phyloP scores from a whole-genome alignment of 2,113 vertebrate genomes.

The Indicator maculatus region DNA sequence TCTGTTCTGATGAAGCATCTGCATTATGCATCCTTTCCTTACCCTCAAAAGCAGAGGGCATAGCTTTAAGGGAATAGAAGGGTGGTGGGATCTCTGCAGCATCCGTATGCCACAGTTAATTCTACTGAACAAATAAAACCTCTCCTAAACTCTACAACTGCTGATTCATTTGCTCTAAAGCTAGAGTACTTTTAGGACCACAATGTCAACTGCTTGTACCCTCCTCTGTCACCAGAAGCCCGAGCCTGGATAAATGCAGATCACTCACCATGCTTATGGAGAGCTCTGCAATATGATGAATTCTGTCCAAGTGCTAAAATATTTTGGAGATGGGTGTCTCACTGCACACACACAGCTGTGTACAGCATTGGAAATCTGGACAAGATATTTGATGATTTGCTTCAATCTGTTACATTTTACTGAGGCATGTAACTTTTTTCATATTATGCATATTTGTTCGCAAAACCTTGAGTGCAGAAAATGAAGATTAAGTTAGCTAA shows the following conservation, averaged over 20 bases:
- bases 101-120: background rate
- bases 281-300: background rate
- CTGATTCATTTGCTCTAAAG: background rate
- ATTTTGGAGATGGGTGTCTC: background rate
- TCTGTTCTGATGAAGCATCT: background rate
- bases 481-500: background rate
- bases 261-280: background rate
- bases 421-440: background rate
- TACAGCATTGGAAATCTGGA: background rate
- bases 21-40: background rate
- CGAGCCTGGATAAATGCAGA: background rate
- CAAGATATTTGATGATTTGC: background rate
- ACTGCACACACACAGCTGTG: background rate
- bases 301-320: background rate
- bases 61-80: background rate
- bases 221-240: background rate
- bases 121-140: background rate
- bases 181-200: background rate
- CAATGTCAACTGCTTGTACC: background rate
- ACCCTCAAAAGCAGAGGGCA: background rate
- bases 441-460: background rate
- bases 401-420: background rate
- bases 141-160: background rate
- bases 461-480: background rate
- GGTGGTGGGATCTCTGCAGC: background rate